Evolutionary conservation across 1,140 invertebrate species (phyloP).

Genomic region (Chironomus tepperi): DNA sequence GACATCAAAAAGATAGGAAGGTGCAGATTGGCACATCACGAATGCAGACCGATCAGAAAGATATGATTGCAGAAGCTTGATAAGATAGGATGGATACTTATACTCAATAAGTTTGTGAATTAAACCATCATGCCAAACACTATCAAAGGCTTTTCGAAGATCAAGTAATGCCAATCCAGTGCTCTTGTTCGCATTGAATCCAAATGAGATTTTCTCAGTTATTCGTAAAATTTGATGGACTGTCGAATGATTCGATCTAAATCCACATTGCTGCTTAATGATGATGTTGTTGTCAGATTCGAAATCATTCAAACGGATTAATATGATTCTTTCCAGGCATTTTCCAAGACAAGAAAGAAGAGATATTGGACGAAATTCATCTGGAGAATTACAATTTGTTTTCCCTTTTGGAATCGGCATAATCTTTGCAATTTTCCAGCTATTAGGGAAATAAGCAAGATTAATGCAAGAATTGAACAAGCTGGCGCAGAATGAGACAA

Average conservation of each 20-base stretch:
- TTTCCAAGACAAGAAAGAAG: conserved; percentile 31
- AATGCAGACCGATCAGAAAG: neutral
- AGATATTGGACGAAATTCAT: conserved; percentile 34
- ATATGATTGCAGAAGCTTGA: conserved; percentile 28
- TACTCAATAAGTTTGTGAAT: conserved; percentile 31
- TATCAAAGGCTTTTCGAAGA: conserved; percentile 36
- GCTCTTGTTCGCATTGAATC: conserved; percentile 29
- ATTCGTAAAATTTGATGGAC: too few relatives aligned
- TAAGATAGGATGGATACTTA: conserved; percentile 28
- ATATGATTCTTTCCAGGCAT: conserved; percentile 31
- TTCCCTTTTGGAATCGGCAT: conserved; percentile 38
- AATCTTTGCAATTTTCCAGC: conserved; percentile 37
- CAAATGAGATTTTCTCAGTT: conserved; percentile 26
- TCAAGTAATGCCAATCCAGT: conserved; percentile 33
- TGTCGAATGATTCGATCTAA: too few relatives aligned
- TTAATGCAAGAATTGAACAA: conserved; percentile 31
- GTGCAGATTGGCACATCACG: conserved; percentile 9
- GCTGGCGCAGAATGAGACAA: neutral
- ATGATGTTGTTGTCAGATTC: conserved; percentile 23
- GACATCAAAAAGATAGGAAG: conserved; percentile 26
- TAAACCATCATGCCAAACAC: conserved; percentile 34
- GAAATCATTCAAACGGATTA: conserved; percentile 29
- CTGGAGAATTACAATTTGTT: conserved; percentile 31
- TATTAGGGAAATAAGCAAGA: conserved; percentile 32
- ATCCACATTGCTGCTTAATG: conserved; percentile 2